phyloP scores from a whole-genome alignment of 2,797 vertebrate genomes.

The Rhincodon typus region DNA sequence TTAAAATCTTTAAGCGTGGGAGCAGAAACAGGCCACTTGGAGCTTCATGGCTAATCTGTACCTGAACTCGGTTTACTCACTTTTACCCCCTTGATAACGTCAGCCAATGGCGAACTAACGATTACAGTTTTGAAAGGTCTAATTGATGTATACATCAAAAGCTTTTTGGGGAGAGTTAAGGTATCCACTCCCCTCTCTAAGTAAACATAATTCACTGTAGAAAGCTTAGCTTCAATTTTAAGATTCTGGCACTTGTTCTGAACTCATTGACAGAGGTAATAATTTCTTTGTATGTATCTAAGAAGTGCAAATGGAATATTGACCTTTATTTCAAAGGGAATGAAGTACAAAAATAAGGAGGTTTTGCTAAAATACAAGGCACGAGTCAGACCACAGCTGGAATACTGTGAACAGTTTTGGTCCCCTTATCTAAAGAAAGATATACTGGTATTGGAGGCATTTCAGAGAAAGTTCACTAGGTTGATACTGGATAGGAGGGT shows the following conservation, averaged over 20 bases:
- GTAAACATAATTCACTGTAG: neutral
- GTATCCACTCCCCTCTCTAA: neutral
- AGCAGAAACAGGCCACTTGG: neutral
- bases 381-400: too few relatives aligned
- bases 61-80: neutral
- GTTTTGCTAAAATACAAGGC: too few relatives aligned
- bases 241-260: neutral
- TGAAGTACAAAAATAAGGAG: too few relatives aligned
- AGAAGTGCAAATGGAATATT: too few relatives aligned
- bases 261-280: neutral
- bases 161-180: neutral
- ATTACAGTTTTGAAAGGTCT: neutral
- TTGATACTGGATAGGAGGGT: too few relatives aligned
- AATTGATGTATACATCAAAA: neutral
- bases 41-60: neutral
- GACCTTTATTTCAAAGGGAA: too few relatives aligned
- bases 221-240: neutral
- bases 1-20: neutral
- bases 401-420: too few relatives aligned
- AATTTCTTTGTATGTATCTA: neutral
- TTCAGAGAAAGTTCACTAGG: too few relatives aligned
- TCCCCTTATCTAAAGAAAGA: too few relatives aligned
- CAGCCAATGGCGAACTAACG: neutral
- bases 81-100: neutral
- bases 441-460: too few relatives aligned